These are phyloP conservation scores for Caenorhabditis zanzibari DNA, from an alignment of 2,888 invertebrate genomes.

Conservation along the genomic window DNA sequence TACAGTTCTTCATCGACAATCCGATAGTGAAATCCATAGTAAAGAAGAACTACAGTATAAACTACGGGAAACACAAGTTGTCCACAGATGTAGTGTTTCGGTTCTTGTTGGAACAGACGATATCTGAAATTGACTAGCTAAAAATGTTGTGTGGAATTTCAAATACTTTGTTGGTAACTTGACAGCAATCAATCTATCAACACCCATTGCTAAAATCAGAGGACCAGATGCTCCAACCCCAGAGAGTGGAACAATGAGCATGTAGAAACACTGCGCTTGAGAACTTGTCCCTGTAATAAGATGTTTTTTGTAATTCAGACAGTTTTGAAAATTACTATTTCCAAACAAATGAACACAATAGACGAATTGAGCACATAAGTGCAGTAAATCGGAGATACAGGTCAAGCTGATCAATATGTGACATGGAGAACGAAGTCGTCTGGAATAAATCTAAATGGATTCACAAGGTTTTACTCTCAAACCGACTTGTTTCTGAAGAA, in stretches of 20 bases:
- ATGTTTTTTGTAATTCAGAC: too few species aligned
- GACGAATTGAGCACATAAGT: conserved; percentile 65
- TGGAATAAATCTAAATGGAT: conserved; percentile 10
- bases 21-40: conserved; percentile 31
- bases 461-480: too few species aligned
- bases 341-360: conserved; percentile 64
- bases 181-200: conserved; percentile 67
- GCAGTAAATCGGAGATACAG: conserved; percentile 61
- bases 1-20: conserved; percentile 39
- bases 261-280: conserved; percentile 63
- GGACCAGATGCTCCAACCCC: conserved; percentile 64
- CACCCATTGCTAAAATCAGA: conserved; percentile 62
- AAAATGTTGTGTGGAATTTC: too few species aligned
- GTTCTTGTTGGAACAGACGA: conserved; percentile 61
- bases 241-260: conserved; percentile 57
- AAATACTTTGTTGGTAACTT: conserved; percentile 63
- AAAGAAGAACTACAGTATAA: conserved; percentile 50
- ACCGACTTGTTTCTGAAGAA: conserved; percentile 58
- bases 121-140: conserved; percentile 38
- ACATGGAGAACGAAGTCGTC: conserved; percentile 65
- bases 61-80: conserved; percentile 58
- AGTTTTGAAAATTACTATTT: conserved; percentile 52
- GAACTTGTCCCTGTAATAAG: conserved; percentile 52
- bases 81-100: conserved; percentile 41
- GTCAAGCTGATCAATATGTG: conserved; percentile 65